Base-by-base conservation (phyloP, 2,113 vertebrate species). In the Panurus biarmicus region DNA sequence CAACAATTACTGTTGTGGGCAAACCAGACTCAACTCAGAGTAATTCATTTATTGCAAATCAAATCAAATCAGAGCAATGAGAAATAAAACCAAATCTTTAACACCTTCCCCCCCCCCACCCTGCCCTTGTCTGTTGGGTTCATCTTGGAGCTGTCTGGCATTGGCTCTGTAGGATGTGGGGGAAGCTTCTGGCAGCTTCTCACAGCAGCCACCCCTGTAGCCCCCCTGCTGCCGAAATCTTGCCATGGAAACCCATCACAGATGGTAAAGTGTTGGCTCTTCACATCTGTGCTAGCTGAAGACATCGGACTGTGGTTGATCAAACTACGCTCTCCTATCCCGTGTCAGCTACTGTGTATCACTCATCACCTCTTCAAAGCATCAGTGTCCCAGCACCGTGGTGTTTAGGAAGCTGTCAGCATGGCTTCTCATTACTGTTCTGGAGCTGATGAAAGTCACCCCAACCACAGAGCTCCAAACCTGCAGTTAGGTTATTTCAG, bases 81-180 rank as follows among this genome's bases (percentile, higher is more conserved):
- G 50, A 82, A 88, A 77, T 15, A 24, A 85, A 82, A 8, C 11
- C 14, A 76, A 72, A 62, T 62, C 20, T 13, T 60, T 45, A 56
- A 60, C 33, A 38, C 21, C 36, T 87, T 44, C 6, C 2, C n/a
- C n/a, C n/a, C n/a, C 7, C 17, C 3, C 5, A 57, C 6, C 21
- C 29, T 19, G 47, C 13, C 31, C 10, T 33, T 47, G 26, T 38
- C 13, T 1, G 2, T 36, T 1, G 0, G 12, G 20, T 61, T 20
- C 2, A 0, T 36, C n/a, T 42, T 42, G 57, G 11, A 86, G 31
- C 31, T 0, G 0, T 1, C 44, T 74, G 71, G 23, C 54, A 38
- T 28, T 69, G 71, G 17, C 45, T 90, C 8, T 50, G 2, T n/a
- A 2, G 1, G 67, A n/a, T n/a, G 51, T 0, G 0, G 3, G 11